Percentiles rank a stretch among this genome's conserved stretches.
Conservation (phyloP, 2,888 invertebrate genomes). For the Clunio marinus region DNA sequence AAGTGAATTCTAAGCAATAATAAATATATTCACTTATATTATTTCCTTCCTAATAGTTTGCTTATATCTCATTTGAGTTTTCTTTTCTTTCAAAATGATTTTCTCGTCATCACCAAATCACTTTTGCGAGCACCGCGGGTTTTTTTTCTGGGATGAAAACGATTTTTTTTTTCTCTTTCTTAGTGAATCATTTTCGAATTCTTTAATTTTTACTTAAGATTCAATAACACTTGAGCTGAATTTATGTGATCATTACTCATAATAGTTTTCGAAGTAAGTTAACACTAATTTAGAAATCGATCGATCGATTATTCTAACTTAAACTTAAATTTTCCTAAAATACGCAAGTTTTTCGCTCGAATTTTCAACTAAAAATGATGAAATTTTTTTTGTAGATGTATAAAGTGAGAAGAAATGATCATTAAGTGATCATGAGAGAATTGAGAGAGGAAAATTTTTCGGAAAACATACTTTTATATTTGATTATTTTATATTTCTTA, state of each 20-base stretch:
- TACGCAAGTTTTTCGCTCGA: slow-evolving; percentile 1
- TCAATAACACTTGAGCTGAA: background rate
- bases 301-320: background rate
- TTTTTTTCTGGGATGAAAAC: background rate
- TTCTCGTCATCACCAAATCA: slow-evolving; percentile 6
- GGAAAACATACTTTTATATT: no score
- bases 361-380: background rate
- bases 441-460: background rate
- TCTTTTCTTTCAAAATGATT: background rate
- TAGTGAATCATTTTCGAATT: background rate
- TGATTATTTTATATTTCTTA: no score
- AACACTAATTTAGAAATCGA: background rate
- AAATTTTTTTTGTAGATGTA: background rate
- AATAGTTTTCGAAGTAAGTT: background rate
- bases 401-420: background rate
- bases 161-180: background rate
- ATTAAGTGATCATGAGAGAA: background rate
- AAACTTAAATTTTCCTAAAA: background rate
- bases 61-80: no score
- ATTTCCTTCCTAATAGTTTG: no score
- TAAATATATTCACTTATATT: no score
- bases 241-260: background rate
- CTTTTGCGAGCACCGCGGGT: background rate
- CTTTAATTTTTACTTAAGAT: background rate
- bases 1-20: no score